Evolutionary conservation across 2,888 invertebrate genomes (phyloP).

Genomic region (Macrophya annulata): DNA sequence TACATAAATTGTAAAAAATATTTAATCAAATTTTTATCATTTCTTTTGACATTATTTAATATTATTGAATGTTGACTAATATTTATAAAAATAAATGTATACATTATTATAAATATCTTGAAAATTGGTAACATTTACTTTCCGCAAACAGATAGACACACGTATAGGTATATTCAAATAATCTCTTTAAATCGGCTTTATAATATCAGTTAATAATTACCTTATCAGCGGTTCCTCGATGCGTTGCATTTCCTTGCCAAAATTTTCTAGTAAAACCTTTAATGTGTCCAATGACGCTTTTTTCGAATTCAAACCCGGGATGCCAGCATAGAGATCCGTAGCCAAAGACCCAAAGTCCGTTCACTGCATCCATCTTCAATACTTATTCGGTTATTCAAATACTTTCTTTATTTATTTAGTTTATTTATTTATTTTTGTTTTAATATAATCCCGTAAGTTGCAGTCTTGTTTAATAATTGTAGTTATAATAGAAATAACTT

Average conservation of each 20-base stretch:
- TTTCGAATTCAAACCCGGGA: constrained; percentile 93
- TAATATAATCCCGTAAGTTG: background rate
- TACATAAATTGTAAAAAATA: no score
- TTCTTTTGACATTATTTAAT: no score
- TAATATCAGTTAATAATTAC: constrained; percentile 79
- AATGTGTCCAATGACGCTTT: constrained; percentile 91
- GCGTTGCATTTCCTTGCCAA: constrained; percentile 95
- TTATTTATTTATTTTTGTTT: background rate
- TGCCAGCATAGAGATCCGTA: constrained; percentile 98
- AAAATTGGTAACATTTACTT: no score
- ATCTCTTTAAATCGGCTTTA: background rate
- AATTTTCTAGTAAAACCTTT: constrained; percentile 92
- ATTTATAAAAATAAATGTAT: no score
- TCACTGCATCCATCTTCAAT: constrained; percentile 61
- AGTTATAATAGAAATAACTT: background rate
- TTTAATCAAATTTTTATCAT: no score
- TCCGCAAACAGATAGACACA: constrained; percentile 18
- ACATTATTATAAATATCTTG: no score
- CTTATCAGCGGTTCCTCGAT: constrained; percentile 88
- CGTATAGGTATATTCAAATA: no score
- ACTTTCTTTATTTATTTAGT: background rate
- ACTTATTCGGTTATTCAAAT: constrained; percentile 14
- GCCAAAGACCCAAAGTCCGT: constrained; percentile 94
- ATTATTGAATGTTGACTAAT: no score
- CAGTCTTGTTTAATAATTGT: background rate